Evolutionary conservation across 2,797 vertebrate genomes (phyloP), one percentile per base, ranked within the genome.

Genomic region (Chromobotia macracanthus): DNA sequence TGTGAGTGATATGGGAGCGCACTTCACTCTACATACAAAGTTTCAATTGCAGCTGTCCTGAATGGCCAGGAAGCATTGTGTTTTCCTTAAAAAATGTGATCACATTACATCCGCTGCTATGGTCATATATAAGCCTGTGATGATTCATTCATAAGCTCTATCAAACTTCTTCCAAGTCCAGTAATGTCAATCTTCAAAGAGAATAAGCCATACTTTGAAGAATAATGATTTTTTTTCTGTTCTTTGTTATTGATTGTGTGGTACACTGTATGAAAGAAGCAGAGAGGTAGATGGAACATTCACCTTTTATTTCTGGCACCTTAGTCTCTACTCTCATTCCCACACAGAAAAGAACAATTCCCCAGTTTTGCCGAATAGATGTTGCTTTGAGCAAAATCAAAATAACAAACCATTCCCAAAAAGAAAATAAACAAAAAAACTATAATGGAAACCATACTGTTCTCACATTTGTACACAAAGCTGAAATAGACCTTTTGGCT

Each of bases 121-220:
- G 77, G 72, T 68, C 72, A 71, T 64, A 66, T 60, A 58, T 61
- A 60, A 61, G 67, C 19, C 13, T 72, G 12, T 67, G 73, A 83
- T 80, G 66, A 83, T 80, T 77, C 53, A 80, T 83, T 77, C 70
- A 83, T 80, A 56, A 83, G 72, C 21, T 23, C 3, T 19, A 60
- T 76, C 61, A 75, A 75, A 65, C 67, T 71, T 67, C 58, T 71
- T 70, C 63, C n/a, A 25, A 67, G 61, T 35, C 73, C 72, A 83
- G 77, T 80, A 77, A 77, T 6, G 46, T 50, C 72, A 55, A 1
- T 60, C 58, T 80, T 77, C 77, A 83, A 83, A 77, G 61, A 80
- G 73, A 80, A 83, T 83, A 72, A 72, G 82, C 28, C 55, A 72
- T 76, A 61, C 82, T 83, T 80, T 83, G 77, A 83, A 83, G 73